Evolutionary conservation across 2,113 vertebrate genomes (phyloP), one percentile per base, ranked within the genome.

Genomic region (Rynchops niger): DNA sequence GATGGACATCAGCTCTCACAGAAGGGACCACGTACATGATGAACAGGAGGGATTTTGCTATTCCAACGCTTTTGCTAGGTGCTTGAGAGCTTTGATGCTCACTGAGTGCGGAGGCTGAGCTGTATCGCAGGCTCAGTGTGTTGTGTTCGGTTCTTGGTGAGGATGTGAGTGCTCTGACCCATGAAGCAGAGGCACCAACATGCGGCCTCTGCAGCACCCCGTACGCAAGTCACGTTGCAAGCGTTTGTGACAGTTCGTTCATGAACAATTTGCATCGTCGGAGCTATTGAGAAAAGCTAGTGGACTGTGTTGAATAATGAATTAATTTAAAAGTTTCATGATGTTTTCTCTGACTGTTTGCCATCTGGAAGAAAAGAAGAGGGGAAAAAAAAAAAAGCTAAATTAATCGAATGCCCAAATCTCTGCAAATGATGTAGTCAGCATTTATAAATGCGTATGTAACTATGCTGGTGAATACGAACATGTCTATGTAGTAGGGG

Each of bases 301-400:
- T 83, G 59, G 59, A 47, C 93, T 92, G 55, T 86, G 43, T 56
- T 93, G 91, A 95, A 82, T 97, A 95, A 91, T 86, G 15, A 78
- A 92, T 93, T 67, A 1, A 50, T 91, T 84, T 86, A 43, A 86
- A 95, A 93, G 56, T 94, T 93, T 90, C 50, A 47, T 40, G 71
- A 73, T 95, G 67, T 92, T 92, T 95, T 82, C 80, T 91, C 42
- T 93, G 90, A 66, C 59, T 2, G 0, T 63, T 95, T 94, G 79
- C 82, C 92, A 88, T 76, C 65, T 88, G 58, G 67, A 80, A 53
- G 56, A 56, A 85, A 84, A 72, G 16, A 59, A n/a, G 23, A 9
- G 14, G 11, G 11, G 0, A 13, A 8, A 40, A 18, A 11, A 9
- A 20, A 34, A 17, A 30, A 61, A 74, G 12, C n/a, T 65, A 29